Base-by-base conservation (phyloP, 2,888 invertebrate genomes). In the Nymphalis c-album region DNA sequence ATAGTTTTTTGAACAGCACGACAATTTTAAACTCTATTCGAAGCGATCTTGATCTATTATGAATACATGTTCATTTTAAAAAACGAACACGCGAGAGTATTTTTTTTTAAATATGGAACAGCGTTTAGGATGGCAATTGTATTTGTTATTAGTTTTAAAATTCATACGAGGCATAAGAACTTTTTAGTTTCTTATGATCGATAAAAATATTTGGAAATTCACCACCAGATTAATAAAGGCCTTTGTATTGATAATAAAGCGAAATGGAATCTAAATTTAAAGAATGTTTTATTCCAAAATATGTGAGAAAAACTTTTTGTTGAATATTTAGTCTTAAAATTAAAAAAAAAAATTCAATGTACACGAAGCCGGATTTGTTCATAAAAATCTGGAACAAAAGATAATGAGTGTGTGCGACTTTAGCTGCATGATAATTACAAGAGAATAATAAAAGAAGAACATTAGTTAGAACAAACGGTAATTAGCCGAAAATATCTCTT, bases 341-440 rank as follows among this genome's bases (percentile, higher is more conserved):
- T 59, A 62, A 70, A 64, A 58, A 50, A 59, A 64, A 64, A 50
- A 45, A 67, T 70, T 50, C 64, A 62, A 63, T 64, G 63, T 67
- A 60, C 62, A 64, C 60, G 60, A 50, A 60, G 64, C 64, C 59
- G 61, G 67, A 69, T 66, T 69, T 65, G 59, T 50, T 63, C 55
- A 64, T 57, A 70, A 66, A 68, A 66, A 70, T 60, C 16, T 66
- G 48, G 48, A 70, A 71, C 71, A 73, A 73, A 71, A 71, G 70
- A 66, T 60, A 70, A 72, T 59, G 68, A 47, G 51, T 68, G 60
- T 67, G 59, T 67, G 60, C 65, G 48, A 50, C 47, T 63, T 69
- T 60, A 64, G 67, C 63, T 67, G 66, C 58, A 66, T 69, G 69
- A 73, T 73, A 70, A 74, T 72, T 74, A 74, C 68, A 71, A 72